Conservation (phyloP, 2,797 vertebrate genomes). For the Gymnopithys bicolor region DNA sequence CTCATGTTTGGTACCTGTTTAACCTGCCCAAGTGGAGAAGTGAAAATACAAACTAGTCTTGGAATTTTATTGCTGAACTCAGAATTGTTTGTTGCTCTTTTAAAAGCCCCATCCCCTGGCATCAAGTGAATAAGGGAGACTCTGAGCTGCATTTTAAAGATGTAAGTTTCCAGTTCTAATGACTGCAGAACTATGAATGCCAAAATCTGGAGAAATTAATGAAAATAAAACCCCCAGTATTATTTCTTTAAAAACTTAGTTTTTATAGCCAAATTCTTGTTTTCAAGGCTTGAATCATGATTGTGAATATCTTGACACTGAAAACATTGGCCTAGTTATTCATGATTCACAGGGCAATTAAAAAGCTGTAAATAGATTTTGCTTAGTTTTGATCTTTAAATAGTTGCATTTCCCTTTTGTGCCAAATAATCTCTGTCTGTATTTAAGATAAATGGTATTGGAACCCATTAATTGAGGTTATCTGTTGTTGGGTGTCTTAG, state of each 20-base stretch:
- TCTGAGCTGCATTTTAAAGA: neutral
- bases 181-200: neutral
- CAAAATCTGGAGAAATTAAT: neutral
- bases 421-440: neutral
- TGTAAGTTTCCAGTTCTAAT: neutral
- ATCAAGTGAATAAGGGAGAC: neutral
- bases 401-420: neutral
- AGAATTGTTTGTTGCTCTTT: neutral
- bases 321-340: neutral
- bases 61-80: neutral
- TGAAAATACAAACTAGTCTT: neutral
- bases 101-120: neutral
- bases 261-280: neutral
- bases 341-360: neutral
- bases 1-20: neutral
- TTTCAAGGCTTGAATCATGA: neutral
- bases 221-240: neutral
- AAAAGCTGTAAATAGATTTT: slow-evolving; percentile 29
- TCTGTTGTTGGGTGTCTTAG: slow-evolving; percentile 18
- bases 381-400: slow-evolving; percentile 11
- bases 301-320: neutral
- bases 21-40: neutral
- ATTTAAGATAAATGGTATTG: neutral
- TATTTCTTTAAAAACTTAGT: neutral
- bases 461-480: slow-evolving; percentile 7